Evolutionary conservation across 1,140 invertebrate genomes (phyloP).

Genomic region (Lepidurus couesii): DNA sequence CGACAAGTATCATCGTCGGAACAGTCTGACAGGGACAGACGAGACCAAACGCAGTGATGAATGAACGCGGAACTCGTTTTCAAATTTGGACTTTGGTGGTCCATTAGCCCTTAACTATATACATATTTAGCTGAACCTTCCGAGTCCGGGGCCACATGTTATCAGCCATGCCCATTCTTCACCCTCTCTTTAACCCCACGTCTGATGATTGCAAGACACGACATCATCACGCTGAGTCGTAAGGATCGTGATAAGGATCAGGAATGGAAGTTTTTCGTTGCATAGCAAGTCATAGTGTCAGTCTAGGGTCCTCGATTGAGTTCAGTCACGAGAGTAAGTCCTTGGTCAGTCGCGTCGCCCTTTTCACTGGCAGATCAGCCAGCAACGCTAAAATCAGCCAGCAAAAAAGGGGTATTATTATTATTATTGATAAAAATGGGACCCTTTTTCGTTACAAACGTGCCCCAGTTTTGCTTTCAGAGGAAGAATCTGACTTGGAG

Average conservation of each 20-base stretch:
- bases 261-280: neutral
- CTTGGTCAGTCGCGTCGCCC: neutral
- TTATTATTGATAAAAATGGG: neutral
- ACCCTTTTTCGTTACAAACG: neutral
- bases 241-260: neutral
- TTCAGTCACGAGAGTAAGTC: neutral
- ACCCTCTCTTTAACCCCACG: neutral
- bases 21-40: neutral
- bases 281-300: neutral
- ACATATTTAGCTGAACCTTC: neutral
- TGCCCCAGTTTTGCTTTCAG: conserved; percentile 11
- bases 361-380: neutral
- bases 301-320: neutral
- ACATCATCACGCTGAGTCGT: neutral
- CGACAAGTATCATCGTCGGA: neutral
- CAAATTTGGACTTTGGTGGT: conserved; percentile 1
- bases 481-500: neutral
- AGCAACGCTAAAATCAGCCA: neutral
- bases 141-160: neutral
- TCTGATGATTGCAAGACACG: neutral
- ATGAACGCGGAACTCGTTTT: neutral
- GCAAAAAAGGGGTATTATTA: neutral
- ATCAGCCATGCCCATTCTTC: neutral
- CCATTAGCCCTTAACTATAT: neutral
- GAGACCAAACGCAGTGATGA: neutral